Base-by-base conservation (phyloP, 2,888 invertebrate species). In the Eulithis prunata region DNA sequence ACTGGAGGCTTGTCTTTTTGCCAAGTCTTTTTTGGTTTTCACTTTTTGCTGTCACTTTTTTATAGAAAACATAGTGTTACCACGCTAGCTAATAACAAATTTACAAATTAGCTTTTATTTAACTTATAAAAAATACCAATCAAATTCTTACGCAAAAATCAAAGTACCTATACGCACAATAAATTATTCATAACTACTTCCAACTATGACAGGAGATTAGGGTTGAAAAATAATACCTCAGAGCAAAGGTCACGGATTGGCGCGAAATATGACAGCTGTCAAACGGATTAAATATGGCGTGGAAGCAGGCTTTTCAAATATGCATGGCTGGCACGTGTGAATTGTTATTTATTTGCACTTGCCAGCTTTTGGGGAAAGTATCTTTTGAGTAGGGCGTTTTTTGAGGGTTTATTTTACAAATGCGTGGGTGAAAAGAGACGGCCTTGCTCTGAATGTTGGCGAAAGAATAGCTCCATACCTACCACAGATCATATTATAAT, bases 191-290 rank as follows among this genome's bases (percentile, higher is more conserved):
- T 66, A 64, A 64, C 65, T 56, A 55, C 64, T 64, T 68, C 64
- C 65, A 67, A 64, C 56, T 70, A 64, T 71, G 72, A 73, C 71
- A 66, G 55, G 68, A 56, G 69, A 73, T 73, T 62, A 55, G 68
- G 73, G 70, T 71, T 67, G 79, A 83, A 83, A 87, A 86, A 87
- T 84, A 83, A 84, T 77, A 72, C 57, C 71, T 74, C 75, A 49
- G 21, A 8, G 21, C 36, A 82, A 78, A 83, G 81, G 80, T 81
- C 71, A 71, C 70, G 70, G 71, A 75, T 79, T 78, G 82, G 81
- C 81, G 83, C 72, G 78, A 68, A 76, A 85, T 85, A 78, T 86
- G 89, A 87, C 88, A 88, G 83, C 82, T 89, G 88, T 89, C 89
- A 88, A 84, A 84, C 74, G 78, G 78, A 84, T 86, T 86, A 74